A percentile compares a stretch with the other conserved stretches of the same genome.
These are phyloP conservation scores for Melanotaenia maccullochi DNA, from an alignment of 2,797 vertebrate species.

Conservation along the genomic window DNA sequence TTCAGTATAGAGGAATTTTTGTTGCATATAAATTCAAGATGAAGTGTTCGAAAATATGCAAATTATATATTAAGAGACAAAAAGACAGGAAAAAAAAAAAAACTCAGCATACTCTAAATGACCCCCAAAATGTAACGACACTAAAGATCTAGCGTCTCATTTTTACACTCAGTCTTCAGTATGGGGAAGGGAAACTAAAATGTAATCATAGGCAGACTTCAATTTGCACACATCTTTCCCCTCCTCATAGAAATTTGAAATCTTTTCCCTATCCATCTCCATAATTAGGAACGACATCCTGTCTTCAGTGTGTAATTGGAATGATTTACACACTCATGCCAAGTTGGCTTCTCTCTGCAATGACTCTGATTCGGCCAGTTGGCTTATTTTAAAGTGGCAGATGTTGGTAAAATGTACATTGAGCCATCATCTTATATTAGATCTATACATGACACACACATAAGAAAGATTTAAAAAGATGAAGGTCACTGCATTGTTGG, in stretches of 20 bases:
- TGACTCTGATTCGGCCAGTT: conserved; percentile 69
- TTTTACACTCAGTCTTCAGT: not conserved
- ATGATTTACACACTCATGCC: conserved; percentile 74
- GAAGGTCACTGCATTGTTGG: conserved; percentile 25
- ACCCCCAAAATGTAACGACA: not conserved
- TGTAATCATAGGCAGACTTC: conserved; percentile 34
- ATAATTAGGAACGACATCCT: conserved; percentile 79
- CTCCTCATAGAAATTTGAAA: conserved; percentile 62
- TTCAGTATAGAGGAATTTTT: not conserved
- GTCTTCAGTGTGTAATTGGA: conserved; percentile 75
- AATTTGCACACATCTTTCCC: conserved; percentile 50
- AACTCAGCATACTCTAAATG: not conserved
- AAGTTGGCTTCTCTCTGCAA: conserved; percentile 71
- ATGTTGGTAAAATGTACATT: conserved; percentile 74
- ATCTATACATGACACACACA: conserved; percentile 51
- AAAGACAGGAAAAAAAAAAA: not conserved
- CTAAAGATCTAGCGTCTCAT: not conserved
- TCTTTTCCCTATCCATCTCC: conserved; percentile 70
- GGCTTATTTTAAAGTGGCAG: conserved; percentile 72
- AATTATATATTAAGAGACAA: not conserved
- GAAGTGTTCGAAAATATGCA: not conserved
- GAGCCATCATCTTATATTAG: conserved; percentile 49
- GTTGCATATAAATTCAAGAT: not conserved
- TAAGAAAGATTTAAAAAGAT: conserved; percentile 30
- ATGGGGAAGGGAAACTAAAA: conserved; percentile 26